These are phyloP conservation scores for Drosophila macrospina DNA, from an alignment of 2,888 invertebrate species.

Conservation along the genomic window DNA sequence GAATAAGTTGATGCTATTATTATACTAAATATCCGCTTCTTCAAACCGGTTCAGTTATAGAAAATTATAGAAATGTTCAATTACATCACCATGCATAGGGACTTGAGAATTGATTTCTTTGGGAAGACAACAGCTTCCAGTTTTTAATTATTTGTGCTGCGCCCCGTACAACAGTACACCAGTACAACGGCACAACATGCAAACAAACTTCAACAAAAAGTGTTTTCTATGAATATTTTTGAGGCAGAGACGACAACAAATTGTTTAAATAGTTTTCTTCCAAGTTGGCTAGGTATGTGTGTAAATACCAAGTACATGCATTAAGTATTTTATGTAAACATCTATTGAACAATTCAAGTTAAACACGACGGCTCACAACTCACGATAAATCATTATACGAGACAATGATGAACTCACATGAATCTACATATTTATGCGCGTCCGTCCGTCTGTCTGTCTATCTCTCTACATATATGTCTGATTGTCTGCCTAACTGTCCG, in stretches of 20 bases:
- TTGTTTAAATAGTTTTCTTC: slow-evolving; percentile 25
- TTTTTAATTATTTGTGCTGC: slow-evolving; percentile 39
- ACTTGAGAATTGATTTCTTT: slow-evolving; percentile 22
- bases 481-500: neutral
- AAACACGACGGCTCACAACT: slow-evolving; percentile 34
- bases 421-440: slow-evolving; percentile 21
- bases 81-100: slow-evolving; percentile 17
- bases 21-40: slow-evolving; percentile 3
- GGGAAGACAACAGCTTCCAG: slow-evolving; percentile 33
- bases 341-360: slow-evolving; percentile 38
- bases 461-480: no score
- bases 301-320: neutral
- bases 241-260: slow-evolving; percentile 22
- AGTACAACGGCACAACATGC: neutral
- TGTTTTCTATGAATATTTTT: slow-evolving; percentile 32
- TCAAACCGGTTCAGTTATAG: slow-evolving; percentile 31
- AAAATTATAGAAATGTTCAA: slow-evolving; percentile 20
- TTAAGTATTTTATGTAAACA: slow-evolving; percentile 34
- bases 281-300: slow-evolving; percentile 13
- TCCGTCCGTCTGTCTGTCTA: slow-evolving; percentile 1
- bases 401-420: slow-evolving; percentile 54
- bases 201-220: slow-evolving; percentile 21
- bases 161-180: slow-evolving; percentile 4
- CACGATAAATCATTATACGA: slow-evolving; percentile 55
- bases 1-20: slow-evolving; percentile 2